A percentile compares a stretch with the other conserved stretches of the same genome.
These are phyloP conservation scores for Pseudoips prasinana DNA, from an alignment of 2,888 invertebrate species.

Conservation along the genomic window DNA sequence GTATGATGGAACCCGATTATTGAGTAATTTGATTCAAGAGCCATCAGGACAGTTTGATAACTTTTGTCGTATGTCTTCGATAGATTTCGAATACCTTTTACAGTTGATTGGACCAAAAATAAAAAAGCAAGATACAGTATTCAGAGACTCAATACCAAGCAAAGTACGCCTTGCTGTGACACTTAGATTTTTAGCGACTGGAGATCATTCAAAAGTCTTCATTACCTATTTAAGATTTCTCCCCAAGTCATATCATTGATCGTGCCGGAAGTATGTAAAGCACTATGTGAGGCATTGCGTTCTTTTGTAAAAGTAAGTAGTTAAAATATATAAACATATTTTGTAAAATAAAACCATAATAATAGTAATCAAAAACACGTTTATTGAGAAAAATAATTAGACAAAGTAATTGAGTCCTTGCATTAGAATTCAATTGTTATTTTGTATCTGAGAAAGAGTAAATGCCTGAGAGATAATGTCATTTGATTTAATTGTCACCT, in stretches of 20 bases:
- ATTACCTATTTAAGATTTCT: slow-evolving; percentile 8
- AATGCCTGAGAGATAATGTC: slow-evolving; percentile 14
- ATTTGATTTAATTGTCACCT: slow-evolving; percentile 15
- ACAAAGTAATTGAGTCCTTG: slow-evolving; percentile 9
- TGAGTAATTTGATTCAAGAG: slow-evolving; percentile 9
- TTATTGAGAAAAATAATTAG: slow-evolving; percentile 14
- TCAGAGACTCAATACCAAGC: slow-evolving; percentile 6
- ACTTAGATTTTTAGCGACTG: slow-evolving; percentile 12
- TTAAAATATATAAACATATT: slow-evolving; percentile 1
- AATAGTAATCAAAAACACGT: slow-evolving; percentile 11
- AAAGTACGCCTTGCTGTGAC: slow-evolving; percentile 9
- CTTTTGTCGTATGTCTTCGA: slow-evolving; percentile 7
- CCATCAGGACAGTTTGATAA: slow-evolving; percentile 7
- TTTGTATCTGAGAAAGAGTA: slow-evolving; percentile 13
- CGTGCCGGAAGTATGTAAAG: slow-evolving; percentile 11
- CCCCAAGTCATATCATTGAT: slow-evolving; percentile 6
- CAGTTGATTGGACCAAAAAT: slow-evolving; percentile 13
- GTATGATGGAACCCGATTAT: slow-evolving; percentile 8
- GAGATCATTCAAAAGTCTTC: slow-evolving; percentile 8
- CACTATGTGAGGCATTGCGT: slow-evolving; percentile 10
- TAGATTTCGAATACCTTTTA: slow-evolving; percentile 19
- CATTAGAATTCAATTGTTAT: slow-evolving; percentile 13
- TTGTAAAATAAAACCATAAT: slow-evolving; percentile 5
- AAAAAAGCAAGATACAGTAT: slow-evolving; percentile 7
- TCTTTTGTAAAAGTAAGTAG: slow-evolving; percentile 20